Conservation (phyloP, 2,888 invertebrate species). For the Periphyllus acericola region DNA sequence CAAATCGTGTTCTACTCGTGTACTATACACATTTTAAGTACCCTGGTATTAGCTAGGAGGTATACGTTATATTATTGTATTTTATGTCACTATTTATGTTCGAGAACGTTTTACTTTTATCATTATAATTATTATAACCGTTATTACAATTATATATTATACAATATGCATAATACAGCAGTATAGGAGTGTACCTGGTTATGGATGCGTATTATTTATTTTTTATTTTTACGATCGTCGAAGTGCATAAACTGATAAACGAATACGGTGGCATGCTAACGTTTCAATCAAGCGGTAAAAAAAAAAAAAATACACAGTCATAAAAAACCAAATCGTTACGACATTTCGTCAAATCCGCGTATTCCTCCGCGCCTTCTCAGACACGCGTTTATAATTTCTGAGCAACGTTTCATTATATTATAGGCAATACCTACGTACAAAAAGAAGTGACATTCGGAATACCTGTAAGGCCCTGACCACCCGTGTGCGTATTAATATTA, state of each 20-base stretch:
- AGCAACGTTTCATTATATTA: not conserved
- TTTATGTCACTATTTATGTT: not conserved
- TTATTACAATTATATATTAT: not conserved
- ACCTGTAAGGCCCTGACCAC: not conserved
- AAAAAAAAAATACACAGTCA: not conserved
- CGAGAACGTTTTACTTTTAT: not conserved
- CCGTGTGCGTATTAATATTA: not conserved
- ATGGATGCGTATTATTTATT: too few relatives aligned
- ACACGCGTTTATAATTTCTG: not conserved
- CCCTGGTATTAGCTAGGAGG: too few relatives aligned
- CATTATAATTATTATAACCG: not conserved
- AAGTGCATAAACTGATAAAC: not conserved
- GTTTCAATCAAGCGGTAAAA: slow-evolving; percentile 1
- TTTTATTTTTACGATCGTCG: not conserved
- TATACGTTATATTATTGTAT: too few relatives aligned
- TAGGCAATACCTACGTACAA: not conserved
- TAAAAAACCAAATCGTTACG: not conserved
- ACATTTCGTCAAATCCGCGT: not conserved
- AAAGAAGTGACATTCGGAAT: not conserved
- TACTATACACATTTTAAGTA: too few relatives aligned
- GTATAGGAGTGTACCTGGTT: too few relatives aligned
- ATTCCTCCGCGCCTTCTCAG: not conserved
- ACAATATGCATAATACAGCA: too few relatives aligned
- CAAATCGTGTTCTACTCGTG: not conserved
- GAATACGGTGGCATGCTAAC: not conserved